phyloP scores from a whole-genome alignment of 2,113 vertebrate genomes.

The Hyperoodon ampullatus region DNA sequence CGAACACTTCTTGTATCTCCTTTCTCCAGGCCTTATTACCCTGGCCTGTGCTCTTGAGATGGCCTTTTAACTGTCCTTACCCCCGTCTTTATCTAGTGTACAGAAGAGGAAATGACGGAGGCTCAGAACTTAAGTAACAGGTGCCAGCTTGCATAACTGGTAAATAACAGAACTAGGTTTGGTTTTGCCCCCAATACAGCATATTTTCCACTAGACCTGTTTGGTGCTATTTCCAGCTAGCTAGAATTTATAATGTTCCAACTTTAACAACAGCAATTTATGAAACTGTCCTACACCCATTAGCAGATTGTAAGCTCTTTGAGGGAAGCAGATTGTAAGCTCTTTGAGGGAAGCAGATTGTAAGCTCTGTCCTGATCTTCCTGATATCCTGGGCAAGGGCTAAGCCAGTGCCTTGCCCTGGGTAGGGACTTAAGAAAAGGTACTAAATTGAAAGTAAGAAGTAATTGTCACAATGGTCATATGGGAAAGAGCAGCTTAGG shows the following conservation, averaged over 20 bases:
- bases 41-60: neutral
- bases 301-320: neutral
- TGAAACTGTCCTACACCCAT: neutral
- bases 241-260: neutral
- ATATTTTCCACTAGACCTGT: neutral
- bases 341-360: neutral
- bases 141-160: neutral
- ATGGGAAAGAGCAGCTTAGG: neutral
- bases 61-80: neutral
- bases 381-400: neutral
- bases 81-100: neutral
- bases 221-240: neutral
- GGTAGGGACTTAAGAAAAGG: neutral
- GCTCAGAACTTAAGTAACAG: neutral
- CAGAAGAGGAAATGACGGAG: neutral
- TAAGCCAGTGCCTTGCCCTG: neutral
- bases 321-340: neutral
- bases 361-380: neutral
- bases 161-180: neutral
- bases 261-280: neutral
- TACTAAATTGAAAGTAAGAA: neutral
- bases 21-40: neutral
- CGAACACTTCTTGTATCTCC: neutral
- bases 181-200: neutral
- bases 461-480: neutral